Evolutionary conservation across 2,888 invertebrate species (phyloP).

Genomic region (Glaucopsyche alexis): DNA sequence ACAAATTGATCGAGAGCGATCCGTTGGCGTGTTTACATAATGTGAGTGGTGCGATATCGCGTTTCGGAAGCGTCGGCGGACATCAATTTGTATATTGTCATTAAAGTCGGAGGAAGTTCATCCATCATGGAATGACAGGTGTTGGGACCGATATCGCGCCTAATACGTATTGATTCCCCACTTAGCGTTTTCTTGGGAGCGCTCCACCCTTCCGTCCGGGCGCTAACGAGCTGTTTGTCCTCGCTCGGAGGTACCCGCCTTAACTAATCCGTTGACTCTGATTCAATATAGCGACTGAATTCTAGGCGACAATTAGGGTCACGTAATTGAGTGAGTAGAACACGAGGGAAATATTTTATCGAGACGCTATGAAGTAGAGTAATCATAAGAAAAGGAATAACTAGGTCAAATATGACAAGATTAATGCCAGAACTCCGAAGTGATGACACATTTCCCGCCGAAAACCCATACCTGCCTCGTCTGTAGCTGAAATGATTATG

Average conservation of each 20-base stretch:
- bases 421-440: background rate
- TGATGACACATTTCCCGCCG: background rate
- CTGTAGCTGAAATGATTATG: too few species aligned
- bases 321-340: constrained; percentile 24
- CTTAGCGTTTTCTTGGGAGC: constrained; percentile 78
- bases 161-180: constrained; percentile 80
- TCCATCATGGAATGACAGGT: constrained; percentile 78
- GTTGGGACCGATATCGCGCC: constrained; percentile 76
- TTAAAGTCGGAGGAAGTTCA: constrained; percentile 76
- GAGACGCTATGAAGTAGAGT: constrained; percentile 6
- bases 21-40: constrained; percentile 72
- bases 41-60: constrained; percentile 75
- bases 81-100: constrained; percentile 81
- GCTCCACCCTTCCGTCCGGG: constrained; percentile 76
- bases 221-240: constrained; percentile 79
- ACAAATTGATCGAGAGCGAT: constrained; percentile 73
- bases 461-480: background rate
- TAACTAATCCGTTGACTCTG: constrained; percentile 34
- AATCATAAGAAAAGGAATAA: background rate
- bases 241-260: constrained; percentile 57
- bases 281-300: constrained; percentile 30
- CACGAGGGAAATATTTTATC: constrained; percentile 7
- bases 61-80: constrained; percentile 73
- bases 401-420: background rate
- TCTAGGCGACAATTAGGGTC: constrained; percentile 30